Evolutionary conservation across 1,140 invertebrate genomes (phyloP).

Genomic region (silkworm (Bombyx mori)): DNA sequence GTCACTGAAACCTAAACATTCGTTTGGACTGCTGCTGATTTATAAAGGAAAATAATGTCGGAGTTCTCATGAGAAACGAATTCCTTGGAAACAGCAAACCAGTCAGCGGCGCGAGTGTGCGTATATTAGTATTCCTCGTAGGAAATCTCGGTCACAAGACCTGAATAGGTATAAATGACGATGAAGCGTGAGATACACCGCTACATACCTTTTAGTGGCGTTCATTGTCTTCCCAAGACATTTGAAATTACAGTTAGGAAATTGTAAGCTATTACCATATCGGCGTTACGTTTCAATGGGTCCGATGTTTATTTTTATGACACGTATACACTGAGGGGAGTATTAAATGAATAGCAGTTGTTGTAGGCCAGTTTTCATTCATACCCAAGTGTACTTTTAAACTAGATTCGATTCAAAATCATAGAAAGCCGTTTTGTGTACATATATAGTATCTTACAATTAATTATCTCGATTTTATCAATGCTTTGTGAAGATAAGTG

Average conservation of each 20-base stretch:
- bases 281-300: neutral
- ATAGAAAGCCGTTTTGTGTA: too few species aligned
- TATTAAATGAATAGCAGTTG: too few species aligned
- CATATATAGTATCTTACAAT: too few species aligned
- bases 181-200: conserved; percentile 21
- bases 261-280: conserved; percentile 10
- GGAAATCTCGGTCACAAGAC: conserved; percentile 36
- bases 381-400: too few species aligned
- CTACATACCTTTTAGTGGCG: conserved; percentile 20
- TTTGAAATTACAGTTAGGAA: conserved; percentile 17
- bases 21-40: neutral
- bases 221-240: conserved; percentile 32
- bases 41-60: neutral
- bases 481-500: too few species aligned
- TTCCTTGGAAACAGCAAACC: conserved; percentile 5
- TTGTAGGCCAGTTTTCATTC: too few species aligned
- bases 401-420: too few species aligned
- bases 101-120: conserved; percentile 1
- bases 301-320: too few species aligned
- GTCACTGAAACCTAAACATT: conserved; percentile 8
- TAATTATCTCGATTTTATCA: too few species aligned
- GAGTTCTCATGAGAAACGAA: conserved; percentile 4
- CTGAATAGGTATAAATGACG: conserved; percentile 23
- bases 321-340: too few species aligned
- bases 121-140: conserved; percentile 29